These are phyloP conservation scores for Drosophila paranaensis DNA, from an alignment of 2,888 invertebrate genomes.

Conservation along the genomic window DNA sequence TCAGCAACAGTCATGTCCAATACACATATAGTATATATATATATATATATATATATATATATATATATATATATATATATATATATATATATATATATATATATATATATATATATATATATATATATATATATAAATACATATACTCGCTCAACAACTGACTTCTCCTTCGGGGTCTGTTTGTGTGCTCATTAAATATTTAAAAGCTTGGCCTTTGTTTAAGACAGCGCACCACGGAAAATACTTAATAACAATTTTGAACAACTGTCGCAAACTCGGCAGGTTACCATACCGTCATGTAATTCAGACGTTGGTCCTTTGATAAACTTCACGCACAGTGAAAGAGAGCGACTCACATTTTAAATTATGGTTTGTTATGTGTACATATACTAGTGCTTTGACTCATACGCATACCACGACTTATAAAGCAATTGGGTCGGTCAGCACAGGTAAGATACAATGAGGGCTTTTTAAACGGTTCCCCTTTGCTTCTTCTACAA, in stretches of 20 bases:
- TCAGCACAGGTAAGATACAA: conserved; percentile 70
- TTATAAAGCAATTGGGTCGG: conserved; percentile 69
- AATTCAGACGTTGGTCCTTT: conserved; percentile 53
- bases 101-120: conserved; percentile 1
- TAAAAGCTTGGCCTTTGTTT: conserved; percentile 79
- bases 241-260: conserved; percentile 77
- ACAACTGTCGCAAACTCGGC: conserved; percentile 64
- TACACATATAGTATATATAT: conserved; percentile 8
- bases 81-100: conserved; percentile 5
- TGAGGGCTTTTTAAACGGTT: conserved; percentile 67
- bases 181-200: conserved; percentile 78
- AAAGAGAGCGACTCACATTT: conserved; percentile 28
- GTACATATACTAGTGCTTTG: conserved; percentile 22
- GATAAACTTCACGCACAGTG: conserved; percentile 69
- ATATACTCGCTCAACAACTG: conserved; percentile 11
- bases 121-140: neutral
- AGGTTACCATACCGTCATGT: conserved; percentile 48
- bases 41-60: neutral
- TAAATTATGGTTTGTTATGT: conserved; percentile 65
- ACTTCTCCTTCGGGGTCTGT: conserved; percentile 41
- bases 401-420: conserved; percentile 33
- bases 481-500: conserved; percentile 36
- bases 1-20: conserved; percentile 67
- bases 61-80: neutral
- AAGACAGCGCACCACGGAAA: conserved; percentile 60